Conservation (phyloP, 1,140 invertebrate species). For the Leptinotarsa defecta region DNA sequence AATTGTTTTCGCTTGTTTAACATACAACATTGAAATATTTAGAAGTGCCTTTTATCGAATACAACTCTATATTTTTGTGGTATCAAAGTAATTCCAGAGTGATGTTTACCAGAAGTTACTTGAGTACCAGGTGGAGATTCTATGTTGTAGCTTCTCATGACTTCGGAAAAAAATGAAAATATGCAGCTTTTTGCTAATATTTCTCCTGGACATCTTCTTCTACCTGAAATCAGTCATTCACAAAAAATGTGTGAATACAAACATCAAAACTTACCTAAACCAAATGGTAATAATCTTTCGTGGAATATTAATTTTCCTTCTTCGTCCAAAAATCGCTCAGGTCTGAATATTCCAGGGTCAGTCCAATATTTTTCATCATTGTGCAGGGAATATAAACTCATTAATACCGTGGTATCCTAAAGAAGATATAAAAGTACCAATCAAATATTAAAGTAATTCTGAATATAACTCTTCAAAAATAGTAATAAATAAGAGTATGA, state of each 20-base stretch:
- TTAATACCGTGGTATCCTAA: conserved; percentile 63
- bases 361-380: conserved; percentile 71
- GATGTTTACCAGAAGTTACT: conserved; percentile 50
- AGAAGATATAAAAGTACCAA: background rate
- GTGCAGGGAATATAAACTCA: conserved; percentile 70
- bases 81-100: background rate
- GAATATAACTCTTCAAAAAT: too few species aligned
- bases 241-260: too few species aligned
- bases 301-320: conserved; percentile 62
- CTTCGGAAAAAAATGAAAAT: conserved; percentile 61
- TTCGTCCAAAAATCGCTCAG: conserved; percentile 72
- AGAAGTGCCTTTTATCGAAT: background rate
- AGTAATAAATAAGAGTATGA: too few species aligned
- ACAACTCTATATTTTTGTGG: background rate
- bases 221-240: conserved; percentile 57
- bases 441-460: too few species aligned
- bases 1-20: too few species aligned
- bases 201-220: conserved; percentile 67
- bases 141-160: conserved; percentile 63
- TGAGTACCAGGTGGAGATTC: conserved; percentile 48
- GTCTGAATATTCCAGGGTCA: conserved; percentile 70
- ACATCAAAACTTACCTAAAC: conserved; percentile 62
- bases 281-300: conserved; percentile 71
- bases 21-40: too few species aligned
- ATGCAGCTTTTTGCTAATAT: conserved; percentile 61